Evolutionary conservation across 2,888 invertebrate species (phyloP), one percentile per base, ranked within the genome.

Genomic region (Limenitis camilla): DNA sequence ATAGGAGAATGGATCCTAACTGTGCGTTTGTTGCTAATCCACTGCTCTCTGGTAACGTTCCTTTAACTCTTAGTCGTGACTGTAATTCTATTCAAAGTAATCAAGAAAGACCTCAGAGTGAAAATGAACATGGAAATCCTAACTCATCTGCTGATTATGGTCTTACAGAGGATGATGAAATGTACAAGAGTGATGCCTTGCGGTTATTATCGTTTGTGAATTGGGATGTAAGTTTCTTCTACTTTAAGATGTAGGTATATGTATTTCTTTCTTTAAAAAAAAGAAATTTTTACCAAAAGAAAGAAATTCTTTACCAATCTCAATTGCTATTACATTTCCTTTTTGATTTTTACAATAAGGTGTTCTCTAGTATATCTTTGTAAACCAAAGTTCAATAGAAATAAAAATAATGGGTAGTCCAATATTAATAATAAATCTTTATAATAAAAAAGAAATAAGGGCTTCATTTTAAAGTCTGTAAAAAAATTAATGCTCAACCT

Each of bases 1-100:
- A 95, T 79, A 88, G 90, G 50, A 82, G 82, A 52, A 72, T 91
- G 51, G 90, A 90, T 65, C 92, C 94, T 0, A 81, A 88, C 49
- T 95, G 95, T 70, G 90, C 91, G 9, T 94, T 94, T 74, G 91
- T 95, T 32, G 67, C 89, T 53, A 89, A 92, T 69, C 92, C 93
- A 35, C 72, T 82, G 41, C 76, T 85, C 50, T 92, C 93, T 33
- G 92, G 91, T 8, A 94, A 95, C 73, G 88, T 94, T 54, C 91
- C 93, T 5, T 60, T 82, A 43, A 71, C 74, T 35, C 61, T 75
- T 35, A 72, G 70, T n/a, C 67, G 67, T 38, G 75, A 74, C 32
- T 62, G 62, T 33, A 57, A 66, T 29, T 65, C 67, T 35, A 46
- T 49, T 6, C 55, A 36, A 29, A 40, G 40, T 29, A 6, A 50